These are phyloP conservation scores for Willowsia nigromaculata DNA, from an alignment of 2,888 invertebrate genomes.

Conservation along the genomic window DNA sequence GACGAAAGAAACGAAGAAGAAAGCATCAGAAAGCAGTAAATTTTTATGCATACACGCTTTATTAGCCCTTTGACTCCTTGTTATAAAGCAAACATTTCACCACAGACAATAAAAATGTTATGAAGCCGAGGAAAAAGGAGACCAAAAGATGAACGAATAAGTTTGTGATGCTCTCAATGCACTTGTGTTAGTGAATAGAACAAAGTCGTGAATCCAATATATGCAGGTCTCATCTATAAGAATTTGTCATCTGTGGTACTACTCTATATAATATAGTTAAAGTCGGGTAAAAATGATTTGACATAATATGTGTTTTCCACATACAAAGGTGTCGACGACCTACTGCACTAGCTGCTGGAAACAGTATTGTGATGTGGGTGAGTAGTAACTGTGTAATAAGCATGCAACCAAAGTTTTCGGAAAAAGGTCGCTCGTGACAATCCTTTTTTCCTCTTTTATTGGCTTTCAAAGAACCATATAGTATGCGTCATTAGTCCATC, in stretches of 20 bases:
- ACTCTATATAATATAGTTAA: background rate
- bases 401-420: constrained; percentile 10
- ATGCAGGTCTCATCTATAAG: too few species aligned
- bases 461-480: background rate
- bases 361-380: constrained; percentile 10
- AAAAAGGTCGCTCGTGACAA: constrained; percentile 59
- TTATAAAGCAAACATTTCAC: constrained; percentile 37
- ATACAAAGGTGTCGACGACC: constrained; percentile 27
- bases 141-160: background rate
- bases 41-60: constrained; percentile 55
- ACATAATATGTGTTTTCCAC: constrained; percentile 6
- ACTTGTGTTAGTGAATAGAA: background rate
- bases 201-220: background rate
- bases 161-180: background rate
- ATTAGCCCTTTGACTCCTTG: constrained; percentile 3
- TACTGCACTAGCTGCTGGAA: background rate
- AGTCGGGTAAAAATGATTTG: constrained; percentile 24
- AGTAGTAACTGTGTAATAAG: background rate
- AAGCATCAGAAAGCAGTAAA: constrained; percentile 32
- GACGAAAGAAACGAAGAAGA: background rate
- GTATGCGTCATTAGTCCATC: constrained; percentile 52
- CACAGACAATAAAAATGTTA: constrained; percentile 49
- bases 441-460: constrained; percentile 37
- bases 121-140: constrained; percentile 5
- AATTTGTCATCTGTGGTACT: too few species aligned